phyloP scores from a whole-genome alignment of 2,113 vertebrate species.

The Mirounga angustirostris region DNA sequence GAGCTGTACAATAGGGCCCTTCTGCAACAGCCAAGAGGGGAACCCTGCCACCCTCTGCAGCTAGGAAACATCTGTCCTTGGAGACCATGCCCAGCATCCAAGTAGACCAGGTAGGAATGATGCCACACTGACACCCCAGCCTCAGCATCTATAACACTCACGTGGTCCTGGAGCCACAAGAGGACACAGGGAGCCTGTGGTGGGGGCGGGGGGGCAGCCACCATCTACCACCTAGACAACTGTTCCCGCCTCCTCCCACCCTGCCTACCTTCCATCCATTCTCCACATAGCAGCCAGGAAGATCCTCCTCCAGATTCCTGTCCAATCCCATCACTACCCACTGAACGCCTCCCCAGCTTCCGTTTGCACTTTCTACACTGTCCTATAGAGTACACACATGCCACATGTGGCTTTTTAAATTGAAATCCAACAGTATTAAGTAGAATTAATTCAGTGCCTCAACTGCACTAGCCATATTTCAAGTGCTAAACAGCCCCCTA shows the following conservation, averaged over 20 bases:
- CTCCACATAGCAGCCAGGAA: neutral
- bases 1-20: too few species aligned
- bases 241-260: too few species aligned
- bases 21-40: neutral
- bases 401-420: neutral
- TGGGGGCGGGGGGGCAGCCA: too few species aligned
- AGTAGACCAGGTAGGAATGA: neutral
- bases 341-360: neutral
- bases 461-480: neutral
- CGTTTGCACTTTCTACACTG: too few species aligned
- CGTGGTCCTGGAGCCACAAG: fast-evolving
- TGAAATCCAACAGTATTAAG: neutral
- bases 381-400: neutral
- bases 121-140: neutral
- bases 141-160: neutral
- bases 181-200: neutral
- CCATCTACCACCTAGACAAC: neutral
- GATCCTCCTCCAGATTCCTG: neutral
- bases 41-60: neutral
- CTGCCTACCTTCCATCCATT: neutral
- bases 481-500: too few species aligned
- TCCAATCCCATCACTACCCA: neutral
- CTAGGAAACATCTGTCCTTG: neutral
- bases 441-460: neutral
- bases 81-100: neutral